These are phyloP conservation scores for Drosophila dunni DNA, from an alignment of 1,140 invertebrate genomes.

Conservation along the genomic window DNA sequence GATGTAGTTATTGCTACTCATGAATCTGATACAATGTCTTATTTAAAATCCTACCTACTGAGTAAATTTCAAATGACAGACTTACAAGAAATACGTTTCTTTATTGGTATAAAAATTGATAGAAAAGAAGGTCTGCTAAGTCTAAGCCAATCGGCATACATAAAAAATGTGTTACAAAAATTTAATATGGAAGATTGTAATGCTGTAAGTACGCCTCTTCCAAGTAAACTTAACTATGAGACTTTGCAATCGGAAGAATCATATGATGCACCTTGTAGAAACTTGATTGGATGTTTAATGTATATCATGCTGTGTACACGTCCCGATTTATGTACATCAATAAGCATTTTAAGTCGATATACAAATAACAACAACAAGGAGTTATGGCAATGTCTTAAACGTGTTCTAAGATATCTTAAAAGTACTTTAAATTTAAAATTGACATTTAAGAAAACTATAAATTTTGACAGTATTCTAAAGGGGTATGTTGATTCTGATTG, in stretches of 20 bases:
- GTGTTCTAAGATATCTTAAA: too few species aligned
- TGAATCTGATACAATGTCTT: slow-evolving; percentile 3
- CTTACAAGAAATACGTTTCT: slow-evolving; percentile 1
- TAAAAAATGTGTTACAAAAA: slow-evolving; percentile 48
- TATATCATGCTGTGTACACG: too few species aligned
- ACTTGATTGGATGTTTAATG: slow-evolving; percentile 54
- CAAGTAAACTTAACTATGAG: slow-evolving; percentile 39
- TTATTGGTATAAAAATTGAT: slow-evolving; percentile 38
- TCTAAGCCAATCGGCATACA: slow-evolving; percentile 21
- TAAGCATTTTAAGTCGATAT: too few species aligned
- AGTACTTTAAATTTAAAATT: too few species aligned
- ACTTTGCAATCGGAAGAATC: slow-evolving; percentile 29
- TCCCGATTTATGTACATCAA: too few species aligned
- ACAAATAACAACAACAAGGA: too few species aligned
- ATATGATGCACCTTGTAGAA: slow-evolving; percentile 62
- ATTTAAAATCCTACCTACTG: slow-evolving; percentile 16
- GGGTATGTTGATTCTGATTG: too few species aligned
- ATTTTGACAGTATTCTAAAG: too few species aligned
- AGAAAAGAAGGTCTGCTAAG: slow-evolving; percentile 10
- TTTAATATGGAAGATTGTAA: slow-evolving; percentile 70
- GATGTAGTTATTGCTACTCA: slow-evolving; percentile 50
- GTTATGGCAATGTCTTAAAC: too few species aligned
- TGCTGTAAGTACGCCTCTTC: slow-evolving; percentile 45
- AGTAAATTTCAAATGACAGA: slow-evolving; percentile 24
- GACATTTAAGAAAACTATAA: too few species aligned